phyloP scores from a whole-genome alignment of 2,797 vertebrate species.

The Heliangelus exortis region DNA sequence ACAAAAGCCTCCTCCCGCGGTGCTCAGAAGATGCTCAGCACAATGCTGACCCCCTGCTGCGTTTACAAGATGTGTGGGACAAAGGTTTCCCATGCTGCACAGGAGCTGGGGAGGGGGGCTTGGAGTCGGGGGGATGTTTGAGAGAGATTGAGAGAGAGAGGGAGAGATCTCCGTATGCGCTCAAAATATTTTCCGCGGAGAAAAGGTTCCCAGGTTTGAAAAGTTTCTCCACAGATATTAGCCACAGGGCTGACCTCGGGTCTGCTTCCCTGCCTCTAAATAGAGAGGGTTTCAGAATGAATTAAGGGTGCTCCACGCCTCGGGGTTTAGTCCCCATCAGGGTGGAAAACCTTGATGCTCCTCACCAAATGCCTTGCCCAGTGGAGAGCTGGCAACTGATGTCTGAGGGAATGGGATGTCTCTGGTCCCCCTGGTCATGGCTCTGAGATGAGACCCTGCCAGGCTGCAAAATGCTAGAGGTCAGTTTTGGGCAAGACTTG shows the following conservation, averaged over 20 bases:
- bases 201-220: conserved; percentile 3
- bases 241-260: background rate
- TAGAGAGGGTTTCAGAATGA: background rate
- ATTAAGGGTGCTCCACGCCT: background rate
- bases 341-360: background rate
- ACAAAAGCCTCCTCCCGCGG: conserved; percentile 38
- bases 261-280: background rate
- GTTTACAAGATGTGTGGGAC: conserved; percentile 53
- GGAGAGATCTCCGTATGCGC: background rate
- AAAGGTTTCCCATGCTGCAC: conserved; percentile 43
- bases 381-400: background rate
- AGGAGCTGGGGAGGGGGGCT: background rate
- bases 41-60: background rate
- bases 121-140: no score
- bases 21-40: conserved; percentile 28
- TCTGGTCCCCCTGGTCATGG: no score
- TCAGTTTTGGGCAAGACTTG: fast-evolving
- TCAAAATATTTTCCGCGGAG: background rate
- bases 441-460: background rate
- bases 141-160: background rate
- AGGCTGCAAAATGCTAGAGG: fast-evolving
- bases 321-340: background rate
- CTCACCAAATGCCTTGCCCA: background rate
- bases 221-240: background rate
- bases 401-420: background rate